phyloP scores from a whole-genome alignment of 2,113 vertebrate species.

The Thalassoma bifasciatum region DNA sequence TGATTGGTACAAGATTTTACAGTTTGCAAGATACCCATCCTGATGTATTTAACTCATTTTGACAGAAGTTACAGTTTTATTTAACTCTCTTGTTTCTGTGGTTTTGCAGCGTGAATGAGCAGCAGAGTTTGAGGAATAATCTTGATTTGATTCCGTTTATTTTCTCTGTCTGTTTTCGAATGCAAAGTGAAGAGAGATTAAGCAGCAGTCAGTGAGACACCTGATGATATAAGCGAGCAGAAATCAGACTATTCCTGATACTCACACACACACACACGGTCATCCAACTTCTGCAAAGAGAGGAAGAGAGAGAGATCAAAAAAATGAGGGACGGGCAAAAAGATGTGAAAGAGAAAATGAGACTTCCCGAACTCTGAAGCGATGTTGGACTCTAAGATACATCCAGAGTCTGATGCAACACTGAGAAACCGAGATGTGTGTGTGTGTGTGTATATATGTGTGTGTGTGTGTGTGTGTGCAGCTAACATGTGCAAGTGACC shows the following conservation, averaged over 20 bases:
- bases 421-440: conserved; percentile 53
- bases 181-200: neutral
- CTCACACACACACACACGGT: conserved; percentile 17
- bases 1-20: no score
- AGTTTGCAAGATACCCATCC: no score
- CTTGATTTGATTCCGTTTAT: no score
- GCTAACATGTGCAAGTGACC: conserved; percentile 50
- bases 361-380: conserved; percentile 23
- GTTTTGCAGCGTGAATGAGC: no score
- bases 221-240: neutral
- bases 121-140: no score
- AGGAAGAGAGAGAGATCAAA: neutral
- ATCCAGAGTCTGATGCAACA: conserved; percentile 73
- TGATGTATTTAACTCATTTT: no score
- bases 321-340: conserved; percentile 2
- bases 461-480: conserved; percentile 20
- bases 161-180: no score
- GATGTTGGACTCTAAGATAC: conserved; percentile 43
- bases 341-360: conserved; percentile 22
- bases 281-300: neutral
- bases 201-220: neutral
- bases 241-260: neutral
- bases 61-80: no score
- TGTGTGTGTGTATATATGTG: conserved; percentile 32
- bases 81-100: no score